These are phyloP conservation scores for Magallana nippona DNA, from an alignment of 2,888 invertebrate genomes.

Conservation along the genomic window DNA sequence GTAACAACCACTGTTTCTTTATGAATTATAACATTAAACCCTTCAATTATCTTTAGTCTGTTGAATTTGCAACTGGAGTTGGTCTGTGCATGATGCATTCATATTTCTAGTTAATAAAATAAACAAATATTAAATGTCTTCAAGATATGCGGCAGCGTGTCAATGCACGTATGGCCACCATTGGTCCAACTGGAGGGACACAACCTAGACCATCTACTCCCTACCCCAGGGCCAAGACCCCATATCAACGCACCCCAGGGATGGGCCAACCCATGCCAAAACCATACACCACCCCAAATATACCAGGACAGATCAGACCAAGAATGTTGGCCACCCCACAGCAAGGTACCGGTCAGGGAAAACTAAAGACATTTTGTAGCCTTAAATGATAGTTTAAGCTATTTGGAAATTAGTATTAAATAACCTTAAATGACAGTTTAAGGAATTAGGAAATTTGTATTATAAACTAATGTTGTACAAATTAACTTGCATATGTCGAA, in stretches of 20 bases:
- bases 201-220: slow-evolving; percentile 41
- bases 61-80: no score
- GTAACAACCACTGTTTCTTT: no score
- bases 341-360: neutral
- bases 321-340: slow-evolving; percentile 55
- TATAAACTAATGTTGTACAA: neutral
- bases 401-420: no score
- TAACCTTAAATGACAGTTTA: no score
- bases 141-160: slow-evolving; percentile 60
- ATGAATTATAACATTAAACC: no score
- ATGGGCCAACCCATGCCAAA: slow-evolving; percentile 43
- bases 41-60: no score
- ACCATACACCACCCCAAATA: slow-evolving; percentile 54
- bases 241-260: slow-evolving; percentile 42
- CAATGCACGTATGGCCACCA: slow-evolving; percentile 36
- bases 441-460: no score
- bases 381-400: no score
- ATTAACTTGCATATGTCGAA: neutral
- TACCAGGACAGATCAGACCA: slow-evolving; percentile 52
- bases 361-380: neutral
- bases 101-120: neutral
- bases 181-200: slow-evolving; percentile 25
- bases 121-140: neutral
- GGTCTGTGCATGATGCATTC: no score
- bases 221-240: slow-evolving; percentile 44